Percentiles rank a stretch among this genome's conserved stretches.
These are phyloP conservation scores for Rhinella marina DNA, from an alignment of 2,797 vertebrate species.

Conservation along the genomic window DNA sequence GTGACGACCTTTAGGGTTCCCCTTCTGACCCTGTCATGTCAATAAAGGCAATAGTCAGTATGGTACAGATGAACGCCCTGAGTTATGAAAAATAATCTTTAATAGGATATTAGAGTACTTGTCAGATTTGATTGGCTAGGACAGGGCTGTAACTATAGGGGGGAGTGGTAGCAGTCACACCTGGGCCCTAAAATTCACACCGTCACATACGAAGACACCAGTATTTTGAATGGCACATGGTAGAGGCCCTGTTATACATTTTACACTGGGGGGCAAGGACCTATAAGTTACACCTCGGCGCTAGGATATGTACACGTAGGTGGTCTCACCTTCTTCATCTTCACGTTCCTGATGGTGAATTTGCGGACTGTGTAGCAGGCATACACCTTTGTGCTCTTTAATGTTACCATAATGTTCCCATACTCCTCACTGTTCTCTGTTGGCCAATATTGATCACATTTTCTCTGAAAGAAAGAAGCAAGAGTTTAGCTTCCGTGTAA, in stretches of 20 bases:
- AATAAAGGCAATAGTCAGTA: not conserved
- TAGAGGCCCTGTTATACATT: not conserved
- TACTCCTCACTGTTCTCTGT: slow-evolving; percentile 96
- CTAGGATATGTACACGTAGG: not conserved
- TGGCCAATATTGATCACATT: slow-evolving; percentile 99
- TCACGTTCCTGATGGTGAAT: slow-evolving; percentile 91
- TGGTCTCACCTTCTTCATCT: slow-evolving; percentile 89
- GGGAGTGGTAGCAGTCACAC: no score
- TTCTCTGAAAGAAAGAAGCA: slow-evolving; percentile 81
- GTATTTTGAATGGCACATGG: not conserved
- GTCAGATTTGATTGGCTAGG: not conserved
- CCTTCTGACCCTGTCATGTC: slow-evolving; percentile 84
- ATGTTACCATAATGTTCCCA: slow-evolving; percentile 91
- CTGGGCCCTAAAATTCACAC: not conserved
- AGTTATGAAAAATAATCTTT: not conserved
- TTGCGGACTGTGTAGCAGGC: slow-evolving; percentile 94
- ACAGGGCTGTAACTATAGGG: not conserved
- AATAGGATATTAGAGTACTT: not conserved
- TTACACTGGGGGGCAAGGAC: not conserved
- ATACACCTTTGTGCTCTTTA: slow-evolving; percentile 93
- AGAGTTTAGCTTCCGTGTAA: not conserved
- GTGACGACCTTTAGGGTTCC: slow-evolving; percentile 86
- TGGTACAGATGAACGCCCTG: not conserved
- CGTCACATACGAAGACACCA: not conserved
- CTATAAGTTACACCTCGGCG: not conserved